Base-by-base conservation (phyloP, 2,113 vertebrate species). In the Siniperca chuatsi region DNA sequence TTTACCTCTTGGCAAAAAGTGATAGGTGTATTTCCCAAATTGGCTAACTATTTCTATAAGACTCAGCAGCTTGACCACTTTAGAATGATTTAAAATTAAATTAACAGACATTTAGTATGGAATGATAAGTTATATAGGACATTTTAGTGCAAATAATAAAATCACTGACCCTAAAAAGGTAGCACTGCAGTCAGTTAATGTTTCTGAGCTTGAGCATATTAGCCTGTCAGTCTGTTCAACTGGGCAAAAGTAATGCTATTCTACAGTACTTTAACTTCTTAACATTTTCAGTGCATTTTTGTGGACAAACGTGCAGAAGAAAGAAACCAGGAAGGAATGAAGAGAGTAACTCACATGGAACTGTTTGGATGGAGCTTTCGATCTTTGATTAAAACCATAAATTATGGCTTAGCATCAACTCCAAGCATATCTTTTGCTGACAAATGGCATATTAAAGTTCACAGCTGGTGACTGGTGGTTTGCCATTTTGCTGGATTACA, bases 401-500 rank as follows among this genome's bases (percentile, higher is more conserved):
- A 81, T 84, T 69, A 83, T 70, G n/a, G 33, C 72, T 64, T 29
- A 54, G 79, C 69, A 82, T 88, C 71, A 82, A 76, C 79, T 83
- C 68, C 13, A 15, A 61, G 48, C 72, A 78, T 87, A 89, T 88
- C 70, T 86, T 86, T 84, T 76, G 48, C 78, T 89, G 88, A 92
- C 81, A 84, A 89, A 92, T 82, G 68, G 62, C 77, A 42, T 66
- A 88, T 88, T 92, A 86, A 87, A 79, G 83, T 89, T 84, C 81
- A 74, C 85, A 65, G 84, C 84, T 81, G 78, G 69, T 83, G 87
- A 90, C 85, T 85, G 79, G 78, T 83, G 86, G 76, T 82, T 87
- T 90, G 83, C 81, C 77, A 88, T 92, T 87, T 90, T 87, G 73
- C 85, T 18, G 65, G 75, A 88, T 91, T 89, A 79, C 75, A 64